Evolutionary conservation across 2,888 invertebrate species (phyloP).

Genomic region (Pachycephus smyrnensis): DNA sequence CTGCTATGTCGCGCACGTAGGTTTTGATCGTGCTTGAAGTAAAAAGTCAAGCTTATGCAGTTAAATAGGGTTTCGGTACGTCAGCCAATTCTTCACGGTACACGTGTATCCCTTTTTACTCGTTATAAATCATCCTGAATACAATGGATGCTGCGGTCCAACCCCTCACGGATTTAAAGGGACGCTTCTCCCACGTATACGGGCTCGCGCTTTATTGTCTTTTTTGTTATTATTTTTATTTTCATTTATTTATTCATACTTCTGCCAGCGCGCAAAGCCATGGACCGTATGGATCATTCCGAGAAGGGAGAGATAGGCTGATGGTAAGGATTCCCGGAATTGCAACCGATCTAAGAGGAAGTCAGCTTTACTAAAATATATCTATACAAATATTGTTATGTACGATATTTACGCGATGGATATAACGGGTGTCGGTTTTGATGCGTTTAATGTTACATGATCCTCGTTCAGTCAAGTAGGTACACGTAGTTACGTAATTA

Average conservation of each 20-base stretch:
- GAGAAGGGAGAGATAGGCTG: neutral
- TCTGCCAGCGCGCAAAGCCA: neutral
- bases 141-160: constrained; percentile 18
- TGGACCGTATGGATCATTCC: neutral
- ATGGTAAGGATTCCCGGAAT: neutral
- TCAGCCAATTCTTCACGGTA: neutral
- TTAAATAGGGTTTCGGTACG: neutral
- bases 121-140: constrained; percentile 30
- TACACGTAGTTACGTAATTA: neutral
- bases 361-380: neutral
- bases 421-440: neutral
- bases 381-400: no score
- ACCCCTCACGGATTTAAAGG: neutral
- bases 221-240: neutral
- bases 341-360: neutral
- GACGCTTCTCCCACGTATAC: neutral
- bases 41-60: constrained; percentile 14
- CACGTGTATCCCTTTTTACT: constrained; percentile 17
- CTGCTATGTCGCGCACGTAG: constrained; percentile 16
- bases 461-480: neutral
- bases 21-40: constrained; percentile 16
- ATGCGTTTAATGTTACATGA: neutral
- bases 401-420: neutral
- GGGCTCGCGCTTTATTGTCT: neutral
- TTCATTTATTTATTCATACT: neutral